Percentiles rank a stretch among this genome's conserved stretches.
These are phyloP conservation scores for Pteria penguin DNA, from an alignment of 2,888 invertebrate genomes.

Conservation along the genomic window DNA sequence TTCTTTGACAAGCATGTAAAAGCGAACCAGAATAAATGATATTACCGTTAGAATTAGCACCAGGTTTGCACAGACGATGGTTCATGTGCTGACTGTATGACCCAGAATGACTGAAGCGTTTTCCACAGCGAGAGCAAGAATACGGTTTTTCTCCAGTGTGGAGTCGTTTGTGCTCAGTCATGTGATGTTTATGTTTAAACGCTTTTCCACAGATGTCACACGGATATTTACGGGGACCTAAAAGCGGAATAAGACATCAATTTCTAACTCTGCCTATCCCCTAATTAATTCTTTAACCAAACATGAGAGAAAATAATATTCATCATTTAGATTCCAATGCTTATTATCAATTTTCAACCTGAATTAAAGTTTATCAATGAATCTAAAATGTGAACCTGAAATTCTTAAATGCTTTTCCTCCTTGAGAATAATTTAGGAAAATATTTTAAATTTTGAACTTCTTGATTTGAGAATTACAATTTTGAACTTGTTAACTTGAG, in stretches of 20 bases:
- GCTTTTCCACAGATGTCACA: conserved; percentile 66
- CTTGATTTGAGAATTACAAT: no score
- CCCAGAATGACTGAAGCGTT: conserved; percentile 64
- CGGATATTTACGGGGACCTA: conserved; percentile 58
- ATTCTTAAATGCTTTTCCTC: no score
- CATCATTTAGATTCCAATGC: no score
- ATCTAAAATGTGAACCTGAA: no score
- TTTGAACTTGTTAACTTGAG: no score
- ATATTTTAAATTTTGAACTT: no score
- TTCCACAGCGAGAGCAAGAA: conserved; percentile 57
- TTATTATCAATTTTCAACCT: no score
- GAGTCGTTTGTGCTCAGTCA: conserved; percentile 62
- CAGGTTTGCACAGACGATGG: conserved; percentile 46
- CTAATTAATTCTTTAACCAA: neutral
- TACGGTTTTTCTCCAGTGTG: conserved; percentile 63
- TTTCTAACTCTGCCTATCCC: neutral
- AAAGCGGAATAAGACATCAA: conserved; percentile 9
- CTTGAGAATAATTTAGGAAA: no score
- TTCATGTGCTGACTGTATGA: conserved; percentile 66
- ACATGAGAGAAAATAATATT: neutral
- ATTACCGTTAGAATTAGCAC: conserved; percentile 38
- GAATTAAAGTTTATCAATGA: no score
- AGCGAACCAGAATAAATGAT: conserved; percentile 7
- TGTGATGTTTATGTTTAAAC: conserved; percentile 64
- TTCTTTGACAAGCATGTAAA: neutral